Base-by-base conservation (phyloP, 2,888 invertebrate species). In the Zaprionus obscuricornis region DNA sequence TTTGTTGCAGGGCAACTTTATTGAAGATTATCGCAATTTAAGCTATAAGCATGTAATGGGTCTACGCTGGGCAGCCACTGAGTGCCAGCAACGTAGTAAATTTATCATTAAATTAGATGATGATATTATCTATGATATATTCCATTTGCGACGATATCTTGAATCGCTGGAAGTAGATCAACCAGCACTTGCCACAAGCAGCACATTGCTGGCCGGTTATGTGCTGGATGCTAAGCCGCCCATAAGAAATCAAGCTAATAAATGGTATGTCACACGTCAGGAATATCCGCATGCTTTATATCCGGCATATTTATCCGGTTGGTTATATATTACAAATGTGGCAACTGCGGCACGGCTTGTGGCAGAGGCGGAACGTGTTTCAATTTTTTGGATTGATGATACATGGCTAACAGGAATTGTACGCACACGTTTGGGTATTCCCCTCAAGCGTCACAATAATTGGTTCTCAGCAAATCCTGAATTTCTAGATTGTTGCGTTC, bases 351-450 rank as follows among this genome's bases (percentile, higher is more conserved):
- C 87, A 11, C 90, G 90, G 13, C 85, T 97, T 42, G 91, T 93
- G 14, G 85, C 91, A 2, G 91, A 92, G 68, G 92, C 93, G 0
- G 86, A 90, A 20, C 87, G 90, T 24, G 90, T 92, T n/a, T 91
- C 92, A 11, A 95, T 94, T 77, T 97, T 98, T 90, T 98, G 97
- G 97, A 96, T 98, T 58, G 97, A 98, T 86, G 97, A 98, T 87
- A 94, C 96, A 34, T 95, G 94, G 87, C 90, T 97, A 0, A 97
- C 97, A 0, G 97, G 97, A 1, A 91, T 96, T 40, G 89, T 97
- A 20, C 92, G 94, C 4, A 90, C 93, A 46, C 90, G 91, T 18
- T 88, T 93, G 16, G 90, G 91, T 27, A 91, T 95, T n/a, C 89
- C 91, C 27, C 89, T 94, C 31, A 90, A 89, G 51, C 92, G 93